Base-by-base conservation (phyloP, 1,140 invertebrate genomes). In the Diachasmimorpha longicaudata region DNA sequence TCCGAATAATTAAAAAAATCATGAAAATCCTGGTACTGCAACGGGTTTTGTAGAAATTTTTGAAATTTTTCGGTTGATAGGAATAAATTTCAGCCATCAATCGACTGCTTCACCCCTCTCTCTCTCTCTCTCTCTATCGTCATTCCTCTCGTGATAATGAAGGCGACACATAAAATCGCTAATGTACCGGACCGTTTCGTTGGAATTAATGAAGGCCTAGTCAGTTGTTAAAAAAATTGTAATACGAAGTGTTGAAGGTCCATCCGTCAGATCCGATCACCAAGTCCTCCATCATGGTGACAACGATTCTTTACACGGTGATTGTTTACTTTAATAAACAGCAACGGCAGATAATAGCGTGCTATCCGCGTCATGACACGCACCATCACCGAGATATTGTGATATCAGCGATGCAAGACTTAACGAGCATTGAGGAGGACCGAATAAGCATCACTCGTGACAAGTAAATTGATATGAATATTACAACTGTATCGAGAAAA, bases 321-420 rank as follows among this genome's bases (percentile, higher is more conserved):
- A 79, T 86, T 0, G 79, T 77, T 11, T 78, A 81, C 21, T 82
- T 82, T 76, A 78, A 83, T 48, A 83, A 79, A 77, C 74, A 79
- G 0, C 78, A 75, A 0, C 81, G 76, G 67, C 81, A 76, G 37
- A 79, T 85, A 42, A 74, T 86, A 16, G 83, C 83, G 0, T 83
- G 82, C 81, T 79, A 82, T 73, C 78, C 83, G 1, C 25, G 48
- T 37, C 69, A 79, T 16, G 70, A 42, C 31, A 68, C 77, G 21
- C 23, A 75, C 9, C 19, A 23, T n/a, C 80, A 80, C 42, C 79
- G 78, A 48, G 46, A 77, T 23, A 72, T 84, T n/a, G 68, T 78
- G 0, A 69, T 86, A 14, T 69, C 67, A 48, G 79, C 79, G 0
- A 68, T 85, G 14, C 68, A 80, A 8, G 71, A 77, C 0, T 25